Evolutionary conservation across 2,797 vertebrate genomes (phyloP), one percentile per base, ranked within the genome.

Genomic region (Paratrypauchen microcephalus): DNA sequence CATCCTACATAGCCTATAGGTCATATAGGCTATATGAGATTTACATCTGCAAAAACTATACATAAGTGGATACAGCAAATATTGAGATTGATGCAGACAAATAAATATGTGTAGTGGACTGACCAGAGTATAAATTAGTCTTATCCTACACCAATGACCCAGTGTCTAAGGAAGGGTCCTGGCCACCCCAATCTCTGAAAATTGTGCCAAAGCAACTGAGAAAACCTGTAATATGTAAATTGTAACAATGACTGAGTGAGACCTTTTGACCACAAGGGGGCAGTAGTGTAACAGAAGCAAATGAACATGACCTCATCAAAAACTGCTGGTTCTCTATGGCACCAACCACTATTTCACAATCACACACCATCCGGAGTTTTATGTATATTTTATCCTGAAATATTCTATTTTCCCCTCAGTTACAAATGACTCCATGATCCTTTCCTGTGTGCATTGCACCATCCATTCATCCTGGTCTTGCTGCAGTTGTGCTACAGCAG

Each of bases 231-330:
- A 45, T 56, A 24, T 24, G 9, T 56, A 13, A 59, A 39, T 39
- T n/a, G 32, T 19, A 61, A n/a, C 30, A 21, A 8, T 32, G 2
- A 30, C 16, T 2, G 1, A 50, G 9, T n/a, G 73, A 16, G 79
- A 55, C 62, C 16, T n/a, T 21, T 45, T 69, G 21, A 77, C 89
- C 92, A 89, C 88, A 68, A 77, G 90, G 70, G 77, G 91, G 88
- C 91, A 93, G 87, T 88, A 83, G 71, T 78, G 56, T 68, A 78
- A 82, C 88, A 84, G 61, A 28, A 76, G 56, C 19, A 3, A 50
- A n/a, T 19, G 64, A 18, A 5, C 19, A 13, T 23, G 9, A 1
- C 11, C 4, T 15, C 28, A 7, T 28, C 52, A 16, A 24, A 47
- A 50, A 50, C 45, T 18, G 16, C 45, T 64, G 28, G 23, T 24